Base-by-base conservation (phyloP, 2,888 invertebrate genomes). In the Drosophila austrosaltans region DNA sequence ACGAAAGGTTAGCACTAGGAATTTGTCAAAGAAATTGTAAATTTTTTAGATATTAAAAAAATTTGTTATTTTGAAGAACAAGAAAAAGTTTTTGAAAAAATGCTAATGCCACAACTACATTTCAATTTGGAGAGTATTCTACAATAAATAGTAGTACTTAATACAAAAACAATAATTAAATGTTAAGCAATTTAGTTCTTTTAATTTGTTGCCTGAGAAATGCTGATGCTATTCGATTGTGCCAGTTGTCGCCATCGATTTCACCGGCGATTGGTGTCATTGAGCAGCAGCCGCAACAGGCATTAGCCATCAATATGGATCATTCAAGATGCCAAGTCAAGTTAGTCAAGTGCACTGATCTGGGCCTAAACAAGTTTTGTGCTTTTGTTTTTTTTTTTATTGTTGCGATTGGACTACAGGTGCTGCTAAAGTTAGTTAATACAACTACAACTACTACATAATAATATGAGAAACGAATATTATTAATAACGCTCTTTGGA, bases 281-380 rank as follows among this genome's bases (percentile, higher is more conserved):
- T 57, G 22, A 36, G 22, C 56, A 36, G 36, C 20, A 32, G 69
- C 63, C 54, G 67, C 69, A 30, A 3, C 28, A 69, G 66, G 66
- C 64, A 77, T 61, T 72, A 73, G 75, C 69, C 80, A 71, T 42
- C 54, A 62, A 61, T 72, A 66, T 40, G 60, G 53, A 66, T 75
- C 75, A 76, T 63, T 63, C 65, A 63, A 57, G 61, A 75, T 65
- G 76, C 36, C 56, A 39, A 57, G 36, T 53, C 56, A 12, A 12
- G 36, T 39, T 36, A 76, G 74, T 76, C 76, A 78, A 76, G 67
- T 75, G 60, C 83, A 81, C 57, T 72, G 72, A 69, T 73, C 66
- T 73, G 67, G 75, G 71, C 67, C 67, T 69, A 70, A 81, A 82
- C 83, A 72, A 72, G 80, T 82, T 82, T 70, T 69, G 75, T 12